These are phyloP conservation scores for Lepus europaeus DNA, from an alignment of 2,113 vertebrate genomes.

Conservation along the genomic window DNA sequence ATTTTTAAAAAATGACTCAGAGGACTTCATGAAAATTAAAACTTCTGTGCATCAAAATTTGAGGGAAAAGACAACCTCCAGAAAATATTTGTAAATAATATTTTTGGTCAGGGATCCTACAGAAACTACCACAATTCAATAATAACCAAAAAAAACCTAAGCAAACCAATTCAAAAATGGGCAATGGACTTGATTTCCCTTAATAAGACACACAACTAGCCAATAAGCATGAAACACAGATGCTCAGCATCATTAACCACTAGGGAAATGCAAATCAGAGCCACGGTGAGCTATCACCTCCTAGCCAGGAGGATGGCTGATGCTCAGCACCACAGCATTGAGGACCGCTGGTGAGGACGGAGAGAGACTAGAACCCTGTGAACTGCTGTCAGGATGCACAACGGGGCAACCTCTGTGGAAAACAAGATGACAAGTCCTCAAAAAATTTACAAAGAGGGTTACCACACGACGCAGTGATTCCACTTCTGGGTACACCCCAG, in stretches of 20 bases:
- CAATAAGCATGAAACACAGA: neutral
- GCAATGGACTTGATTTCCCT: neutral
- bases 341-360: neutral
- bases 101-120: neutral
- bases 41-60: neutral
- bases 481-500: neutral
- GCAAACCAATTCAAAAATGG: conserved; percentile 7
- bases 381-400: neutral
- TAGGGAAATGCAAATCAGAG: neutral
- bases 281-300: neutral
- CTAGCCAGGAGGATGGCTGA: neutral
- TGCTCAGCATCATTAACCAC: neutral
- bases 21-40: conserved; percentile 36
- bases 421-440: neutral
- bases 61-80: neutral
- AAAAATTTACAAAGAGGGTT: conserved; percentile 7
- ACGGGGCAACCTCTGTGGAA: neutral
- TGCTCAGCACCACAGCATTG: too few species aligned
- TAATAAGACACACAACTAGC: neutral
- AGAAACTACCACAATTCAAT: conserved; percentile 38
- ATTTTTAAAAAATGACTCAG: neutral
- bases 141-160: neutral
- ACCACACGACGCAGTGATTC: neutral
- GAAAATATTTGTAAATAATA: neutral
- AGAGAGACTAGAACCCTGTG: neutral